phyloP scores from a whole-genome alignment of 2,113 vertebrate species.

The Neomonachus schauinslandi region DNA sequence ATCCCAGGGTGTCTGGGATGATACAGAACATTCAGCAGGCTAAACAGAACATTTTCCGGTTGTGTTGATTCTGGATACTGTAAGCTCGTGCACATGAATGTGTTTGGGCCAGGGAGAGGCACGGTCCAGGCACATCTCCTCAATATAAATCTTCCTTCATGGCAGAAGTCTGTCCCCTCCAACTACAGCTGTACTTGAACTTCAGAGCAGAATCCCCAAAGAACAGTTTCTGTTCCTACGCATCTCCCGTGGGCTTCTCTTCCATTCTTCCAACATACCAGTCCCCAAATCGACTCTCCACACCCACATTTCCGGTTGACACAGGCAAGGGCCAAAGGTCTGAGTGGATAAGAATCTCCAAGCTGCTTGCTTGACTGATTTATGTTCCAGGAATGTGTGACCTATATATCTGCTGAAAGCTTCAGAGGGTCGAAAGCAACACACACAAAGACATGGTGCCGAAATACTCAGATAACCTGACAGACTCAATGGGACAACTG shows the following conservation, averaged over 20 bases:
- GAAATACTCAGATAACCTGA: background rate
- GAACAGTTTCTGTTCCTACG: background rate
- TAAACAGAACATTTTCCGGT: background rate
- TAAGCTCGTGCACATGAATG: accelerated
- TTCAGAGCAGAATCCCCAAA: background rate
- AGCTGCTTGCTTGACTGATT: constrained; percentile 17
- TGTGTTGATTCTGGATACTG: background rate
- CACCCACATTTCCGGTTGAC: background rate
- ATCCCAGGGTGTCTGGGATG: background rate
- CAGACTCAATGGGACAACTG: background rate
- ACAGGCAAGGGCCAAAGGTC: constrained; percentile 9
- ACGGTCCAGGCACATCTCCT: background rate
- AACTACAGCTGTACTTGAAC: background rate
- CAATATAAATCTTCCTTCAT: accelerated
- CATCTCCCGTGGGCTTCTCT: background rate
- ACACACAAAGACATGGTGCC: background rate
- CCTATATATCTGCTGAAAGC: background rate
- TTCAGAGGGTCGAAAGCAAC: background rate
- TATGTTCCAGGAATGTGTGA: constrained; percentile 36
- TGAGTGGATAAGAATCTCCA: constrained; percentile 40
- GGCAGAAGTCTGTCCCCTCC: background rate
- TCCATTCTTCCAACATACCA: background rate
- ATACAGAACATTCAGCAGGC: background rate
- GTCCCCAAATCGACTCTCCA: background rate
- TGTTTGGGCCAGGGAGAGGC: background rate